Conservation (phyloP, 1,140 invertebrate genomes). For the Drosophila sucinea region DNA sequence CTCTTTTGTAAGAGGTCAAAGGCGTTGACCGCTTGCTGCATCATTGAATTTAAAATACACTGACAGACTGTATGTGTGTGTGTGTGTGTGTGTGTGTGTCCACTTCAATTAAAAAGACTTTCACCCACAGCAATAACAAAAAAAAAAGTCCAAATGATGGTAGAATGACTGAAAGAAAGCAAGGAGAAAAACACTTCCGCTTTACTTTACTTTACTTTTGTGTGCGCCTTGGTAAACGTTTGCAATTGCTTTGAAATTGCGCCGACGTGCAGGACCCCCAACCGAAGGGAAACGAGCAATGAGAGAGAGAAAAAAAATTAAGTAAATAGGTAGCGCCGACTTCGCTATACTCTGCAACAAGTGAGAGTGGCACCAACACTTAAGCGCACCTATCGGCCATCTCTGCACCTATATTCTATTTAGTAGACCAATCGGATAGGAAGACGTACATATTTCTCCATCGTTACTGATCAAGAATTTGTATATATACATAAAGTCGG, state of each 20-base stretch:
- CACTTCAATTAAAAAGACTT: slow-evolving; percentile 83
- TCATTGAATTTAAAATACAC: slow-evolving; percentile 74
- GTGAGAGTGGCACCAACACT: too few relatives aligned
- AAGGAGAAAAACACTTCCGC: slow-evolving; percentile 76
- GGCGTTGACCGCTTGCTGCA: slow-evolving; percentile 74
- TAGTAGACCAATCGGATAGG: too few relatives aligned
- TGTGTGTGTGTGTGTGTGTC: slow-evolving; percentile 52
- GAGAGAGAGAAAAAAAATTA: not conserved
- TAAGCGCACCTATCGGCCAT: too few relatives aligned
- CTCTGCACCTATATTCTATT: too few relatives aligned
- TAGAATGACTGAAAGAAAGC: slow-evolving; percentile 52
- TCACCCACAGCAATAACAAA: slow-evolving; percentile 65
- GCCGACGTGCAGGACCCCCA: slow-evolving; percentile 62
- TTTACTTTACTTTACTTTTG: slow-evolving; percentile 71
- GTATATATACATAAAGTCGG: too few relatives aligned
- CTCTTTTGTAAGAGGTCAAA: slow-evolving; percentile 62
- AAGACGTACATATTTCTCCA: too few relatives aligned
- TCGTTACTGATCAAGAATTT: too few relatives aligned
- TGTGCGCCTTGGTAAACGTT: slow-evolving; percentile 70
- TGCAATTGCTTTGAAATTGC: slow-evolving; percentile 78
- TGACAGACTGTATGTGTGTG: slow-evolving; percentile 37
- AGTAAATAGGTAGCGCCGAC: too few relatives aligned
- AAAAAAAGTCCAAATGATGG: slow-evolving; percentile 30
- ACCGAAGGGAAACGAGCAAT: slow-evolving; percentile 13
- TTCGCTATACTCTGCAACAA: too few relatives aligned